Evolutionary conservation across 2,888 invertebrate species (phyloP), one percentile per base, ranked within the genome.

Genomic region (Cheilosia grossa): DNA sequence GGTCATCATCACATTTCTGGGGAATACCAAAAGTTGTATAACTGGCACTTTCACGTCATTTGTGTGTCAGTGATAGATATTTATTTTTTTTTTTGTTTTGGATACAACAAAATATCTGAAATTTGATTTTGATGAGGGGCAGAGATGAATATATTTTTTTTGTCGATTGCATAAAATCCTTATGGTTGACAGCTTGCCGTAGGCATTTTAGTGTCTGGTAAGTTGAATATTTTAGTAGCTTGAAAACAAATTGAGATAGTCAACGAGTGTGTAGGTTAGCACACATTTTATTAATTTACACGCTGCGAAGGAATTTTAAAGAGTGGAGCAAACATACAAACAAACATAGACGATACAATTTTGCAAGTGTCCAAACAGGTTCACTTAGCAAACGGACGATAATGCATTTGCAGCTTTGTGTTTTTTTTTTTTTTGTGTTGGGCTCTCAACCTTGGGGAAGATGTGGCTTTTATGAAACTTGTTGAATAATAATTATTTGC

Each of bases 11-110:
- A 85, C 75, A 85, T 81, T 85, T 85, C 81, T 85, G 85, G 81
- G 81, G 85, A 85, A 85, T 85, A 85, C 85, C 85, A 85, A 85
- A 81, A 72, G 81, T 77, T 77, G 75, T 81, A 72, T 85, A 85
- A 81, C 85, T 67, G 44, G 70, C 67, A 81, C 85, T 85, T 80
- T 81, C 81, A 85, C 81, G 85, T 75, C 70, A 85, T 81, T 72
- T 75, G 44, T 53, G 64, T 80, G 47, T 58, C 51, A 58, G 30
- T 42, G 69, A 37, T 37, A 21, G n/a, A 24, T 53, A 66, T 66
- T 40, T 30, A n/a, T 19, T 13, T 59, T 53, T 63, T 13, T 59
- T 53, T 63, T 44, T 54, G 10, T 59, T 42, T 53, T 6, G 9
- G 7, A 0, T 10, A 24, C 51, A 40, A 13, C 10, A 42, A 30